Conservation (phyloP, 1,140 invertebrate species). For the Eueides isabella region DNA sequence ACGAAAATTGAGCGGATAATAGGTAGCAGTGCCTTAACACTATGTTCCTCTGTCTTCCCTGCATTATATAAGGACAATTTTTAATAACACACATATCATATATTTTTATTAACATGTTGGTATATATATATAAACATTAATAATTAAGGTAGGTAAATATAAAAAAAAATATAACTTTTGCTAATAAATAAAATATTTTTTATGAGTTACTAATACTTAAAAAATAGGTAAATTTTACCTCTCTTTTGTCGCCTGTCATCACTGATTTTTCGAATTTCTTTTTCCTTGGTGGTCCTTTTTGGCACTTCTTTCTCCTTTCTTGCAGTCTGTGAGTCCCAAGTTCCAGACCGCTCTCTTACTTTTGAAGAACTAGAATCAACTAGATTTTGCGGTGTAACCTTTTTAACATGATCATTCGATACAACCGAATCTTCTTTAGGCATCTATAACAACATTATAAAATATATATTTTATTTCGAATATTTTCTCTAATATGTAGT, state of each 20-base stretch:
- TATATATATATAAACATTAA: too few relatives aligned
- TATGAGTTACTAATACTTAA: background rate
- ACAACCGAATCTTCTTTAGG: slow-evolving; percentile 33
- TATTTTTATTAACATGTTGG: too few relatives aligned
- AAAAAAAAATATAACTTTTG: too few relatives aligned
- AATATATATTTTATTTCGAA: too few relatives aligned
- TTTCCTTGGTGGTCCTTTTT: slow-evolving; percentile 57
- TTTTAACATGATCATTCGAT: slow-evolving; percentile 30
- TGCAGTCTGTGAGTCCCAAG: slow-evolving; percentile 84
- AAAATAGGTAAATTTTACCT: slow-evolving; percentile 54
- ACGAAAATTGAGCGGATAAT: too few relatives aligned
- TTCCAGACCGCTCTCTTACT: slow-evolving; percentile 78
- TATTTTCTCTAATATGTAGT: too few relatives aligned
- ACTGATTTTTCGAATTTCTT: slow-evolving; percentile 63
- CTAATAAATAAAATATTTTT: background rate
- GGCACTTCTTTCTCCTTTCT: slow-evolving; percentile 61
- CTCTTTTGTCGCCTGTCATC: slow-evolving; percentile 73
- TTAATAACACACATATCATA: too few relatives aligned
- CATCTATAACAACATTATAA: slow-evolving; percentile 30
- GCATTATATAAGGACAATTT: background rate
- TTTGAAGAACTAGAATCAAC: slow-evolving; percentile 17
- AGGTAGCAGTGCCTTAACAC: too few relatives aligned
- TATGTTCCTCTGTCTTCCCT: too few relatives aligned
- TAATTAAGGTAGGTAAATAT: too few relatives aligned
- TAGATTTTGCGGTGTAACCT: slow-evolving; percentile 23